Evolutionary conservation across 2,797 vertebrate species (phyloP).

Genomic region (Galaxias olidus): DNA sequence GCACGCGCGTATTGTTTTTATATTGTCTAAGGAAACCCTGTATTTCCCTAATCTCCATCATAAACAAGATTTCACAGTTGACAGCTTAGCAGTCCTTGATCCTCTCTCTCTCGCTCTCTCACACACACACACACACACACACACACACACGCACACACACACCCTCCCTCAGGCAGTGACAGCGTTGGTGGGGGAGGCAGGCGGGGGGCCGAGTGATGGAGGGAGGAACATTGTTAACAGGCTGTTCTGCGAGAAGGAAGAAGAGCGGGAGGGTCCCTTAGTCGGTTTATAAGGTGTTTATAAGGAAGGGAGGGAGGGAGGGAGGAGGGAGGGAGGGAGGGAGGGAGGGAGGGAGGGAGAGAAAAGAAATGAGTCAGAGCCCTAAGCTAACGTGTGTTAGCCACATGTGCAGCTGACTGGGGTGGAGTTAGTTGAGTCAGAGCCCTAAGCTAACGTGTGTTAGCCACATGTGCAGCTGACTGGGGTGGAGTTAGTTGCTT

Average conservation of each 20-base stretch:
- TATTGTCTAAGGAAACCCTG: slow-evolving; percentile 18
- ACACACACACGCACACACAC: slow-evolving; percentile 2
- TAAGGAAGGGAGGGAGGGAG: background rate
- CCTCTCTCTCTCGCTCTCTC: slow-evolving; percentile 31
- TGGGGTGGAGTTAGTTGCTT: too few species aligned
- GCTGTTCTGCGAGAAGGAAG: too few species aligned
- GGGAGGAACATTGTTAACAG: background rate
- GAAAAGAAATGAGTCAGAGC: slow-evolving; percentile 11
- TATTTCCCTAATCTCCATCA: slow-evolving; percentile 9
- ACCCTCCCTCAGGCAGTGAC: slow-evolving; percentile 7
- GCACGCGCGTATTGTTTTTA: background rate
- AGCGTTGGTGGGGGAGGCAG: background rate
- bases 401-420: too few species aligned
- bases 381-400: too few species aligned
- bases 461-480: too few species aligned
- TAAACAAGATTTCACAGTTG: slow-evolving; percentile 33
- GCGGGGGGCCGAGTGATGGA: background rate
- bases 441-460: too few species aligned
- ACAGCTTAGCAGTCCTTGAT: slow-evolving; percentile 30
- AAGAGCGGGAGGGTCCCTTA: too few species aligned
- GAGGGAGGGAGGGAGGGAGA: background rate
- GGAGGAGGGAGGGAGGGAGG: background rate
- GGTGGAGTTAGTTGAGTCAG: too few species aligned
- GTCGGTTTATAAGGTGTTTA: too few species aligned
- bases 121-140: slow-evolving; percentile 13